Evolutionary conservation across 2,797 vertebrate genomes (phyloP).

Genomic region (Trematomus bernacchii): DNA sequence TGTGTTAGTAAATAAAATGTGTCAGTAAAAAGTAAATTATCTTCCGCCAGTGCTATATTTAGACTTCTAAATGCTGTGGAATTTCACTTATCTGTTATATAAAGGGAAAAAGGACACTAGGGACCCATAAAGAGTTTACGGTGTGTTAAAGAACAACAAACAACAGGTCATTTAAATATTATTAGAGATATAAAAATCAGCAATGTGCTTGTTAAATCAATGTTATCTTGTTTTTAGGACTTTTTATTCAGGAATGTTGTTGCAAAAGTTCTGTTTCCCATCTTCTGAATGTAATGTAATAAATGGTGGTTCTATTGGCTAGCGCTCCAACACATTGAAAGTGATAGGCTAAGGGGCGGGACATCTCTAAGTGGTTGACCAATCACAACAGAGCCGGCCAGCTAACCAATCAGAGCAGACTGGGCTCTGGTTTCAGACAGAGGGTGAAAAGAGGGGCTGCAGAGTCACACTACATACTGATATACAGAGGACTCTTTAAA

Average conservation of each 20-base stretch:
- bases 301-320: too few relatives aligned
- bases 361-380: too few relatives aligned
- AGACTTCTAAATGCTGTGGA: constrained; percentile 1
- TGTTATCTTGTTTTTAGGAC: neutral
- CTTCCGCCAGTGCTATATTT: neutral
- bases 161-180: neutral
- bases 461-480: too few relatives aligned
- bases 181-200: constrained; percentile 17
- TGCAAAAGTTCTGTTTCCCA: neutral
- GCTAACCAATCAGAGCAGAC: too few relatives aligned
- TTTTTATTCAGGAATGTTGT: constrained; percentile 9
- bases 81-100: neutral
- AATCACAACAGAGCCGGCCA: too few relatives aligned
- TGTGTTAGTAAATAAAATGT: neutral
- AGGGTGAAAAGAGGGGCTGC: too few relatives aligned
- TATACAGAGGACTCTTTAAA: too few relatives aligned
- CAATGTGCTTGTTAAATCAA: neutral
- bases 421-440: too few relatives aligned
- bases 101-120: neutral
- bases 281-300: constrained; percentile 8
- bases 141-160: neutral
- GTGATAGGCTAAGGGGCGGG: too few relatives aligned
- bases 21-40: neutral
- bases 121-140: constrained; percentile 6
- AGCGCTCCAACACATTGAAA: too few relatives aligned